Base-by-base conservation (phyloP, 2,113 vertebrate genomes). In the Hassar affinis region DNA sequence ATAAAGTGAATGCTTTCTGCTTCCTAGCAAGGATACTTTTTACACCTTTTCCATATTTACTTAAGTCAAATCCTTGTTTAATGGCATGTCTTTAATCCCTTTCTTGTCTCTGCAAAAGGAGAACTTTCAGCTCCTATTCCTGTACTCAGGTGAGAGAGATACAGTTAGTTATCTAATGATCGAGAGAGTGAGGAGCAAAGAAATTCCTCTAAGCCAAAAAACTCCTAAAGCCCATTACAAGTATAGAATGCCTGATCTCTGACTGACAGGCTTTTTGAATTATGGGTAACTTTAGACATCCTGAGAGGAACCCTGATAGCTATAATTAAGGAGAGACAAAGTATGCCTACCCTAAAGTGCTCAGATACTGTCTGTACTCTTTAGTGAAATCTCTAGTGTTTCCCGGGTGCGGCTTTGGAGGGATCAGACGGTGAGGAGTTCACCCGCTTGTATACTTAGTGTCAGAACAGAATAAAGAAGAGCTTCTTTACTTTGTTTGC, bases 221-320 rank as follows among this genome's bases (percentile, higher is more conserved):
- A 81, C 66, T 62, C 42, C 49, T 56, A 59, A 75, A 79, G 61
- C 57, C 49, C 68, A 84, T 78, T 79, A 54, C 56, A 61, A 33
- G 20, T 38, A 14, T 3, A 51, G 74, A 82, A 88, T 84, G 64
- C 74, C 80, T 80, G 69, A 86, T 76, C 76, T 22, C 64, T 62
- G 69, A 82, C 38, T 87, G 86, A 85, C 84, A 87, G 80, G 75
- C 66, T 56, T 69, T 57, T 68, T 56, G 75, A 81, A 85, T 85
- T 79, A 81, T 81, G 59, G 66, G 86, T 88, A 88, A 90, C 84
- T 72, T 57, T 79, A 90, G 78, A 86, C 82, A 81, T 86, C 82
- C 84, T 84, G 89, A 83, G 38, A 81, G 79, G 57, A 75, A 57
- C 72, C 71, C 77, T 25, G 64, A 77, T 72, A 84, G 75, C 79